A percentile compares a stretch with the other conserved stretches of the same genome.
phyloP scores from a whole-genome alignment of 2,797 vertebrate genomes.

The Miichthys miiuy region DNA sequence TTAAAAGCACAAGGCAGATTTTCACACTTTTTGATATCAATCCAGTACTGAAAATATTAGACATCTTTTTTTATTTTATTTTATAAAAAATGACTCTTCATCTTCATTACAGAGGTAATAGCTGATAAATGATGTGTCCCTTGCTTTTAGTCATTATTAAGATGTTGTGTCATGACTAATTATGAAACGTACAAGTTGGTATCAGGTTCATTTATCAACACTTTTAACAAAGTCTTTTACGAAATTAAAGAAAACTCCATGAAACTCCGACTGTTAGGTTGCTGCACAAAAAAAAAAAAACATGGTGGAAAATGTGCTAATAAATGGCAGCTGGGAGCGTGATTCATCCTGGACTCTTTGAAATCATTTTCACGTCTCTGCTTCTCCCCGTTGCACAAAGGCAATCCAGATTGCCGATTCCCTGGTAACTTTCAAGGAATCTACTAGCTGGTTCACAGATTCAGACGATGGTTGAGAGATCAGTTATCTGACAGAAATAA shows the following conservation, averaged over 20 bases:
- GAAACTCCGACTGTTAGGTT: slow-evolving; percentile 34
- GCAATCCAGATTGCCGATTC: slow-evolving; percentile 78
- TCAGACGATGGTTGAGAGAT: slow-evolving; percentile 63
- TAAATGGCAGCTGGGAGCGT: slow-evolving; percentile 71
- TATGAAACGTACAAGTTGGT: slow-evolving; percentile 49
- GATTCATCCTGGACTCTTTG: slow-evolving; percentile 81
- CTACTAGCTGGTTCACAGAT: slow-evolving; percentile 65
- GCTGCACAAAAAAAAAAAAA: slow-evolving; percentile 21
- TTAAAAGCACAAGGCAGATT: not conserved
- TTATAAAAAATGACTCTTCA: slow-evolving; percentile 16
- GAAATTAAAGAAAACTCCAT: slow-evolving; percentile 39
- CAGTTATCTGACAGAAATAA: slow-evolving; percentile 55
- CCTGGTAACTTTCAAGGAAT: slow-evolving; percentile 79
- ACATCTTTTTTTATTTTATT: not conserved
- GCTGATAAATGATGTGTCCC: slow-evolving; percentile 48
- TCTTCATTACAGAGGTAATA: slow-evolving; percentile 53
- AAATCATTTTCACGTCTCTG: slow-evolving; percentile 79
- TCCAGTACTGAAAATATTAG: slow-evolving; percentile 7
- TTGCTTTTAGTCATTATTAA: slow-evolving; percentile 42
- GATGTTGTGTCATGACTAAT: slow-evolving; percentile 47
- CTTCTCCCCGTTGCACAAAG: slow-evolving; percentile 69
- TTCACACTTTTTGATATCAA: not conserved
- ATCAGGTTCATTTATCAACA: slow-evolving; percentile 44
- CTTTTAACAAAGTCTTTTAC: slow-evolving; percentile 47
- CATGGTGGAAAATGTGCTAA: slow-evolving; percentile 65